These are phyloP conservation scores for Synchiropus splendidus DNA, from an alignment of 2,113 vertebrate genomes.

Conservation along the genomic window DNA sequence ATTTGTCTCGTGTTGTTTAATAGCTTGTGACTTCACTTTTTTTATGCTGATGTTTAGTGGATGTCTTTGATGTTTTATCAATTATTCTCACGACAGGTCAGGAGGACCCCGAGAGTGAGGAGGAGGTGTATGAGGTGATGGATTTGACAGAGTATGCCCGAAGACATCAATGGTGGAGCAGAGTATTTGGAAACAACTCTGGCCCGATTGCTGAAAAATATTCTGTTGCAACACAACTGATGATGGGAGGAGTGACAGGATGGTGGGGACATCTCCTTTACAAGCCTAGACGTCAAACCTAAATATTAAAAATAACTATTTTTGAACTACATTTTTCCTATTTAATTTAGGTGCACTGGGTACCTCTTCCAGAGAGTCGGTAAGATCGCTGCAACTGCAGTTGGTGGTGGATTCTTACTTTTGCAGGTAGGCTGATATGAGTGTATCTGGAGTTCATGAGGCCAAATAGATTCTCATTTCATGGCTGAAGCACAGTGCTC, in stretches of 20 bases:
- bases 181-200: slow-evolving; percentile 84
- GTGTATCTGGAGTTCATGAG: not conserved
- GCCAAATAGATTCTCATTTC: no score
- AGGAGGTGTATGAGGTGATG: slow-evolving; percentile 89
- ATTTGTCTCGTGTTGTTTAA: no score
- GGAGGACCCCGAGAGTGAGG: slow-evolving; percentile 83
- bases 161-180: slow-evolving; percentile 91
- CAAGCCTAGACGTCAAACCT: not conserved
- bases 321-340: not conserved
- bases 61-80: no score
- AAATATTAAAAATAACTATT: not conserved
- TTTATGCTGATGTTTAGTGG: no score
- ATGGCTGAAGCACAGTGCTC: no score
- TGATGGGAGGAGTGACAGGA: slow-evolving; percentile 92
- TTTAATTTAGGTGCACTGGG: slow-evolving; percentile 83
- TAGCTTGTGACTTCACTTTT: no score
- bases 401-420: slow-evolving; percentile 92
- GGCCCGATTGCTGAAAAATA: slow-evolving; percentile 95
- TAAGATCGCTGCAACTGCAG: slow-evolving; percentile 90
- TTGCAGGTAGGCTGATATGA: slow-evolving; percentile 72
- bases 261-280: slow-evolving; percentile 69
- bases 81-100: slow-evolving; percentile 14
- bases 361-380: slow-evolving; percentile 97
- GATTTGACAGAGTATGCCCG: slow-evolving; percentile 92
- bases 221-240: slow-evolving; percentile 91